Percentiles rank a stretch among this genome's conserved stretches.
phyloP scores from a whole-genome alignment of 1,140 invertebrate species.

The Diorhabda elongata region DNA sequence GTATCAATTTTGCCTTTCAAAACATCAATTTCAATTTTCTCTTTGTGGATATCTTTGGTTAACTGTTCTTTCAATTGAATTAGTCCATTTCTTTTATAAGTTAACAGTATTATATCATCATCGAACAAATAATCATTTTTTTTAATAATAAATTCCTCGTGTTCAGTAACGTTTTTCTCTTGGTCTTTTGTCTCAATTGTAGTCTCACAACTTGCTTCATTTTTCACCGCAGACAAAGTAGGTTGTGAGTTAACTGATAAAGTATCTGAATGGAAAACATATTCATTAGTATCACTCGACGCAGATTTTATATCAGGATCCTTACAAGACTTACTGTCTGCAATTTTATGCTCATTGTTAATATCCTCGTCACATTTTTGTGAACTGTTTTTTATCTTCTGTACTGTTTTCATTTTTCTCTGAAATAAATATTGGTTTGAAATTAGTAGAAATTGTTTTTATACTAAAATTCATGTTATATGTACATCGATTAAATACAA shows the following conservation, averaged over 20 bases:
- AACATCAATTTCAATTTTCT: slow-evolving; percentile 37
- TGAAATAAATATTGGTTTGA: slow-evolving; percentile 8
- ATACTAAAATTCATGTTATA: too few species aligned
- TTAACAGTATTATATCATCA: slow-evolving; percentile 33
- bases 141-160: slow-evolving; percentile 20
- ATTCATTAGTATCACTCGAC: slow-evolving; percentile 1
- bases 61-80: slow-evolving; percentile 35
- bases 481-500: too few species aligned
- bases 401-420: slow-evolving; percentile 28
- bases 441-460: too few species aligned
- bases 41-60: slow-evolving; percentile 32
- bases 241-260: slow-evolving; percentile 4
- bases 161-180: slow-evolving; percentile 16
- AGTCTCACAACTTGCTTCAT: not conserved
- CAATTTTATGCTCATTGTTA: not conserved
- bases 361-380: slow-evolving; percentile 16
- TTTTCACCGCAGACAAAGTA: slow-evolving; percentile 11
- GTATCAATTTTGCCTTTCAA: slow-evolving; percentile 28
- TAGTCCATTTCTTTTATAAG: slow-evolving; percentile 39
- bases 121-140: slow-evolving; percentile 28
- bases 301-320: not conserved
- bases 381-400: slow-evolving; percentile 18
- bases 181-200: slow-evolving; percentile 10
- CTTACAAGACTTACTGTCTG: not conserved
- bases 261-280: slow-evolving; percentile 10